Conservation (phyloP, 2,113 vertebrate species). For the Lathamus discolor region DNA sequence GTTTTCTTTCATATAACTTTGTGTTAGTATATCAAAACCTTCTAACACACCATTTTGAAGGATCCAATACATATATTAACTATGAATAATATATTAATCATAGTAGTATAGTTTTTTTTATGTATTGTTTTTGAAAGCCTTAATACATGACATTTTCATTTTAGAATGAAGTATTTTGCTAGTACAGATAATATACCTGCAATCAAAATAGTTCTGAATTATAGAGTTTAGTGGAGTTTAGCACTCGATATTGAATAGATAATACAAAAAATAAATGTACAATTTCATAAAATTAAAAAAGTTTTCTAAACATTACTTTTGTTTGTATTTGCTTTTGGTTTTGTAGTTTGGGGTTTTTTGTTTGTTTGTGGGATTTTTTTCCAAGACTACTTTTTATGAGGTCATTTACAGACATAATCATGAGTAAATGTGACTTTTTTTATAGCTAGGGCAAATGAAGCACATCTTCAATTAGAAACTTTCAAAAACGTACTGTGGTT, state of each 20-base stretch:
- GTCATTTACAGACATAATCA: slow-evolving; percentile 76
- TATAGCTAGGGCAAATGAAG: slow-evolving; percentile 79
- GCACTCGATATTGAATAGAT: neutral
- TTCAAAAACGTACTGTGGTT: slow-evolving; percentile 77
- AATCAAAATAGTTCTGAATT: neutral
- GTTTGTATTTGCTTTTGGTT: neutral
- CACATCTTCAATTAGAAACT: slow-evolving; percentile 83
- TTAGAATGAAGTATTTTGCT: neutral
- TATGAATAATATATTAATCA: neutral
- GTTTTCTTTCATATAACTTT: neutral
- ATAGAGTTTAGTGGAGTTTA: slow-evolving; percentile 3
- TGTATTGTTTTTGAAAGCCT: neutral
- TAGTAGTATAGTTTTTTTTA: neutral
- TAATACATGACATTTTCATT: neutral
- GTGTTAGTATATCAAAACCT: neutral
- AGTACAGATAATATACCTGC: neutral
- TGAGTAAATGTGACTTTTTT: slow-evolving; percentile 73
- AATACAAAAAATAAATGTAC: neutral
- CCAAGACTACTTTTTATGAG: slow-evolving; percentile 68
- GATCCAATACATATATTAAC: neutral
- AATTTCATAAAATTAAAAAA: neutral
- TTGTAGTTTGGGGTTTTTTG: neutral
- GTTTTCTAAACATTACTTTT: neutral
- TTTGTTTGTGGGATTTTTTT: neutral
- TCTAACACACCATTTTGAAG: neutral